These are phyloP conservation scores for Alexandromys fortis DNA, from an alignment of 2,113 vertebrate genomes.

Conservation along the genomic window DNA sequence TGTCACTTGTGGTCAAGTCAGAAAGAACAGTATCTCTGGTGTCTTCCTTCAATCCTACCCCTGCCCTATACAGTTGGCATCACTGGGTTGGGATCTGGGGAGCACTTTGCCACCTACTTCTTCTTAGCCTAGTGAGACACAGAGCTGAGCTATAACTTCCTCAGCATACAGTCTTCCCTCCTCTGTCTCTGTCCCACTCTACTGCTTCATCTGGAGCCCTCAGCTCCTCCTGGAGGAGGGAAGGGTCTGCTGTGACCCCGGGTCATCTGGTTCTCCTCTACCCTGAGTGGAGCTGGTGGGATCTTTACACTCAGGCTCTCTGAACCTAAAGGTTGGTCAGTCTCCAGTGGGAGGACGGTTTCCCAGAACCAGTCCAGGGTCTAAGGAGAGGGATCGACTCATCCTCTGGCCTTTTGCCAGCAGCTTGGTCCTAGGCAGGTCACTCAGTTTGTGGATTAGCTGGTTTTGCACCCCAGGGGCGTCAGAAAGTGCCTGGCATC, in stretches of 20 bases:
- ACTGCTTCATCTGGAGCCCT: neutral
- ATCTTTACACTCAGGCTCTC: neutral
- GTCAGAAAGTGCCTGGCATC: constrained; percentile 62
- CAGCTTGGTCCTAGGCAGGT: constrained; percentile 17
- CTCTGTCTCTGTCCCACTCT: neutral
- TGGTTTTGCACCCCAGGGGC: constrained; percentile 62
- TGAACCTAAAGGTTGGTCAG: neutral
- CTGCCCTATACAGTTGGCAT: neutral
- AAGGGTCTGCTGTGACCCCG: neutral
- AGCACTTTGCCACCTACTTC: neutral
- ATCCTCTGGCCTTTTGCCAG: constrained; percentile 25
- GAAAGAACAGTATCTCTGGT: neutral
- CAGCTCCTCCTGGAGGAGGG: neutral
- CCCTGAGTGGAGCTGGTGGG: neutral
- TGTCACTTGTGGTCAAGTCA: neutral
- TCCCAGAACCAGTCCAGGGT: neutral
- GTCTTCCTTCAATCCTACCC: neutral
- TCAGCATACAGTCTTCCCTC: neutral
- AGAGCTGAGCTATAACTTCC: neutral
- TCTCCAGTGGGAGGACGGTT: neutral
- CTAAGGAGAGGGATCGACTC: neutral
- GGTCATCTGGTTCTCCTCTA: neutral
- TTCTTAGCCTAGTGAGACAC: constrained; percentile 11
- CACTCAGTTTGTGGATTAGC: constrained; percentile 54
- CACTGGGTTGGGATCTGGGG: neutral